phyloP scores from a whole-genome alignment of 2,113 vertebrate genomes.

The Ptychochromis oligacanthus region DNA sequence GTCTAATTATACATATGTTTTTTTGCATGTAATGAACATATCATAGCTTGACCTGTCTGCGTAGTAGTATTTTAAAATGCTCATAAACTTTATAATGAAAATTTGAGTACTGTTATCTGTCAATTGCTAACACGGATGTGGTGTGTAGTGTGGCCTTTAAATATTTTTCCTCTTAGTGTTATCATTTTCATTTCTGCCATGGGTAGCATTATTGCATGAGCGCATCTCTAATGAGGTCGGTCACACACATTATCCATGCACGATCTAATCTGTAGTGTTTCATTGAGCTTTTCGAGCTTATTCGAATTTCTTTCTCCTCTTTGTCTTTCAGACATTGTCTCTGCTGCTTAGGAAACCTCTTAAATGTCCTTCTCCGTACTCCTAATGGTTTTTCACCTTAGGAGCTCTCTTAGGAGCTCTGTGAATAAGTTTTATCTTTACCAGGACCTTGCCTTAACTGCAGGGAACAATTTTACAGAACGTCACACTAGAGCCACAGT shows the following conservation, averaged over 20 bases:
- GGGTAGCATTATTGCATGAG: not conserved
- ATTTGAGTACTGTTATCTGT: not conserved
- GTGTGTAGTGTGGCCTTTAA: too few relatives aligned
- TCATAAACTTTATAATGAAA: not conserved
- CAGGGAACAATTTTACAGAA: not conserved
- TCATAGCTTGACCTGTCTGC: too few relatives aligned
- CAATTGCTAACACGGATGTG: not conserved
- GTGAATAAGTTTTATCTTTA: not conserved
- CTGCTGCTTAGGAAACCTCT: not conserved
- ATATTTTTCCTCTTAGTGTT: not conserved
- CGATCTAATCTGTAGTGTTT: not conserved
- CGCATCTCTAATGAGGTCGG: not conserved
- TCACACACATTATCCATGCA: not conserved
- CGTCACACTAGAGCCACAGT: not conserved
- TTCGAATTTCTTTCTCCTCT: not conserved
- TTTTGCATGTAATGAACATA: too few relatives aligned
- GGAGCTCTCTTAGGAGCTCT: too few relatives aligned
- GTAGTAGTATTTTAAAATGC: not conserved
- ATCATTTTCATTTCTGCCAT: not conserved
- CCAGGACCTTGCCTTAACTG: not conserved
- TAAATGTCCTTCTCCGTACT: not conserved
- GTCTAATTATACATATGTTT: too few relatives aligned
- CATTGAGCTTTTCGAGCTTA: not conserved
- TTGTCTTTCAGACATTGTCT: not conserved
- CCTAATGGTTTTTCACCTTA: not conserved